phyloP scores from a whole-genome alignment of 64 coral and sea anemone species.

The Dendrophyllia cribrosa region DNA sequence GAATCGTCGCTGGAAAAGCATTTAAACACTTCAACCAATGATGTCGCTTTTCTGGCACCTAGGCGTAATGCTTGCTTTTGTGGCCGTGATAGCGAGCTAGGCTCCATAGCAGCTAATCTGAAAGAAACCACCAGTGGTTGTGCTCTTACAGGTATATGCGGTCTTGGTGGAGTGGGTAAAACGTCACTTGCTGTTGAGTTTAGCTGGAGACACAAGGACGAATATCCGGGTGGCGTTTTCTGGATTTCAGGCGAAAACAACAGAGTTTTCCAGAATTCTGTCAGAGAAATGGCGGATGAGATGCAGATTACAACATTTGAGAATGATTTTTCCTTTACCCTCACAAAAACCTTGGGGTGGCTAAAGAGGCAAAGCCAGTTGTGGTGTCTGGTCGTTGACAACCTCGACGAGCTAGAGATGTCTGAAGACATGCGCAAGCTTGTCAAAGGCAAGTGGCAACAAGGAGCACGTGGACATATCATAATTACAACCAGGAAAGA shows the following conservation, averaged over 20 bases:
- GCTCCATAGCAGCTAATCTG: conserved; percentile 1
- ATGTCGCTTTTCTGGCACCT: conserved; percentile 62
- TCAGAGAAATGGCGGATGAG: conserved; percentile 52
- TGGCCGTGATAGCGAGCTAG: conserved; percentile 66
- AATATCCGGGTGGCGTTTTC: conserved; percentile 63
- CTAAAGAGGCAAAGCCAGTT: conserved; percentile 16
- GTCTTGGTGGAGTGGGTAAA: conserved; percentile 85
- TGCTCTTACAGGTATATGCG: conserved; percentile 45
- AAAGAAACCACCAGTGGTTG: neutral
- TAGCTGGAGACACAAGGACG: conserved; percentile 34
- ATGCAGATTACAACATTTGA: conserved; percentile 61
- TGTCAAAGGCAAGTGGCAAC: conserved; percentile 62
- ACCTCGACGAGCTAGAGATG: conserved; percentile 72
- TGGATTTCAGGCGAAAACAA: conserved; percentile 76
- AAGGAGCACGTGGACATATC: conserved; percentile 55
- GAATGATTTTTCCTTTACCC: conserved; percentile 37
- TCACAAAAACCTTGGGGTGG: conserved; percentile 39
- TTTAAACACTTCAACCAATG: neutral
- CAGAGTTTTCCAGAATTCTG: conserved; percentile 50
- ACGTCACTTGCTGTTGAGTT: conserved; percentile 78
- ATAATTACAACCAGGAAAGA: conserved; percentile 73
- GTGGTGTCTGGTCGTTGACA: conserved; percentile 79
- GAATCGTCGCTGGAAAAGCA: neutral
- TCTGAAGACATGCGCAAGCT: conserved; percentile 41
- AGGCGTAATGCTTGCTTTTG: conserved; percentile 70